Conservation (phyloP, 2,113 vertebrate genomes). For the Stegastes partitus region DNA sequence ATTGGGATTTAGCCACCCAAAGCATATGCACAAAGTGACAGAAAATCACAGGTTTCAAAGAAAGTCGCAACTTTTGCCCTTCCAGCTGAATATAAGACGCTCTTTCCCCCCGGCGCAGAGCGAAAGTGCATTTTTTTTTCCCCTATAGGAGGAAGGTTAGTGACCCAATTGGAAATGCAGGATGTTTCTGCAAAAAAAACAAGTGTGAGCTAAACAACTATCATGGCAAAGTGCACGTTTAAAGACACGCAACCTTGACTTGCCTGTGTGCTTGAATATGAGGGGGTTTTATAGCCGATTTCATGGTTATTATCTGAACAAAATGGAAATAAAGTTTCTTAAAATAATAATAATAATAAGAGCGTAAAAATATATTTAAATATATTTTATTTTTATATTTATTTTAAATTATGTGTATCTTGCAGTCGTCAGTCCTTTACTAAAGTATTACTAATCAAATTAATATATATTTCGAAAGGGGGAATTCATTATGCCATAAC, state of each 20-base stretch:
- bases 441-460: too few relatives aligned
- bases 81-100: constrained; percentile 68
- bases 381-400: too few relatives aligned
- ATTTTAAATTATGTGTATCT: too few relatives aligned
- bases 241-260: constrained; percentile 64
- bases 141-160: constrained; percentile 58
- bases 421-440: too few relatives aligned
- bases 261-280: constrained; percentile 6
- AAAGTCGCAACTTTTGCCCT: constrained; percentile 91
- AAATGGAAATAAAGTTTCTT: not conserved
- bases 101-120: constrained; percentile 15
- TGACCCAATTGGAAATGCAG: constrained; percentile 67
- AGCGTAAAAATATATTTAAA: too few relatives aligned
- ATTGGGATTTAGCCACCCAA: constrained; percentile 99
- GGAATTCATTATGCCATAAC: too few relatives aligned
- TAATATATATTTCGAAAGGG: too few relatives aligned
- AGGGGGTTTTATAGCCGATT: constrained; percentile 3
- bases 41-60: constrained; percentile 96
- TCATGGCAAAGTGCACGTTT: constrained; percentile 74
- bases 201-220: constrained; percentile 55
- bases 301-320: constrained; percentile 36
- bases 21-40: constrained; percentile 96
- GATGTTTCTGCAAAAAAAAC: constrained; percentile 47
- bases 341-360: too few relatives aligned
- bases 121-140: constrained; percentile 51